These are phyloP conservation scores for Cryptocephalus primarius DNA, from an alignment of 2,888 invertebrate genomes.

Conservation along the genomic window DNA sequence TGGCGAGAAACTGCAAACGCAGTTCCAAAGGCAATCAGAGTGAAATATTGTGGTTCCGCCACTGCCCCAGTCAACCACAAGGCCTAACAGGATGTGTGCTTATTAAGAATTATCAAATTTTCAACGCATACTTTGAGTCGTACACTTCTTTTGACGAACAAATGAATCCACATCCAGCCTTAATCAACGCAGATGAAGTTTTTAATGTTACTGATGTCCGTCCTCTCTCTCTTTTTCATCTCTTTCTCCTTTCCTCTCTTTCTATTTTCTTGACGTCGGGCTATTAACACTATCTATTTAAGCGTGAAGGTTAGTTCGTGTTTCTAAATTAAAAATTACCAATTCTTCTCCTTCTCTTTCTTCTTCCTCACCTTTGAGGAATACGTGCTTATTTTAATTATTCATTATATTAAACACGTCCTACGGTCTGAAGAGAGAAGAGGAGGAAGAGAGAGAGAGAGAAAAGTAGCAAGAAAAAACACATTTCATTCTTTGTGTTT, in stretches of 20 bases:
- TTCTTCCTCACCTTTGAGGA: conserved; percentile 1
- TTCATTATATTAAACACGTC: conserved; percentile 17
- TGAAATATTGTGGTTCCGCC: background rate
- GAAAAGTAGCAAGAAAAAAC: conserved; percentile 5
- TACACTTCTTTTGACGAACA: conserved; percentile 9
- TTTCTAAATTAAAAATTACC: conserved; percentile 26
- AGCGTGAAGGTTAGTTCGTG: conserved; percentile 27
- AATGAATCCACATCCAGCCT: conserved; percentile 11
- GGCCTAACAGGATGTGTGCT: conserved; percentile 29
- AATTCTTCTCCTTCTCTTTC: conserved; percentile 13
- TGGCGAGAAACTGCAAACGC: too few relatives aligned
- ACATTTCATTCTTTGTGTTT: conserved; percentile 14
- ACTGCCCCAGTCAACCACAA: conserved; percentile 1
- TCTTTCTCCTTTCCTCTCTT: conserved; percentile 4
- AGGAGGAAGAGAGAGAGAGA: background rate
- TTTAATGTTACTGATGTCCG: conserved; percentile 11
- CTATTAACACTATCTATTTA: conserved; percentile 24
- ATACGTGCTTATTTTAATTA: conserved; percentile 20
- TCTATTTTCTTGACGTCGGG: conserved; percentile 9
- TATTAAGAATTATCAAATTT: conserved; percentile 36
- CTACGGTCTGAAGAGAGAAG: conserved; percentile 7
- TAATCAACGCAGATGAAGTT: conserved; percentile 19
- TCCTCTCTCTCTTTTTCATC: conserved; percentile 8
- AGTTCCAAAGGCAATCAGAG: too few relatives aligned
- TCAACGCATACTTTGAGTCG: conserved; percentile 31